Evolutionary conservation across 2,113 vertebrate species (phyloP).

Genomic region (Vulpes lagopus): DNA sequence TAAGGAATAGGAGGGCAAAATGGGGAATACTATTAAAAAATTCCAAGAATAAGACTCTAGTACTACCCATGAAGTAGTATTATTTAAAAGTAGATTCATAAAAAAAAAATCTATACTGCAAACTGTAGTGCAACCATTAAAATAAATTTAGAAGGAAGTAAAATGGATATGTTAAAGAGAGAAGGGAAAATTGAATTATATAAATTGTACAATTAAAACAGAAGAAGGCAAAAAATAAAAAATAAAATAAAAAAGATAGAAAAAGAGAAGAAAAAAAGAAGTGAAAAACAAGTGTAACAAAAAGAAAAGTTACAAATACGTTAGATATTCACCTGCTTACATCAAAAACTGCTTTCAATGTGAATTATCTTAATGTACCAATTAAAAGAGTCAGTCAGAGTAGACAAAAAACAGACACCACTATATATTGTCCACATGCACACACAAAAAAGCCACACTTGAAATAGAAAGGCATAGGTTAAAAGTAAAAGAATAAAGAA

Average conservation of each 20-base stretch:
- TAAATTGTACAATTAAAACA: constrained; percentile 43
- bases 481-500: neutral
- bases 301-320: constrained; percentile 25
- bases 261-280: neutral
- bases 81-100: constrained; percentile 3
- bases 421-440: neutral
- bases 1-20: neutral
- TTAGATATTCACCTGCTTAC: neutral
- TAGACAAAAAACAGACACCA: neutral
- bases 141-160: constrained; percentile 16
- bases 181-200: constrained; percentile 45
- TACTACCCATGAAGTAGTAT: neutral
- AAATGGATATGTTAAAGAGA: constrained; percentile 27
- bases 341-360: neutral
- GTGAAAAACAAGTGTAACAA: constrained; percentile 22
- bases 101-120: neutral
- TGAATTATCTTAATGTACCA: neutral
- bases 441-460: neutral
- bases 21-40: neutral
- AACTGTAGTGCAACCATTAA: neutral
- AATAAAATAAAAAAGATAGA: neutral
- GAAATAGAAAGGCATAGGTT: neutral
- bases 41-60: neutral
- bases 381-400: neutral
- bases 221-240: neutral